A percentile compares a stretch with the other conserved stretches of the same genome.
phyloP scores from a whole-genome alignment of 2,888 invertebrate genomes.

The Flexamia atlantica region DNA sequence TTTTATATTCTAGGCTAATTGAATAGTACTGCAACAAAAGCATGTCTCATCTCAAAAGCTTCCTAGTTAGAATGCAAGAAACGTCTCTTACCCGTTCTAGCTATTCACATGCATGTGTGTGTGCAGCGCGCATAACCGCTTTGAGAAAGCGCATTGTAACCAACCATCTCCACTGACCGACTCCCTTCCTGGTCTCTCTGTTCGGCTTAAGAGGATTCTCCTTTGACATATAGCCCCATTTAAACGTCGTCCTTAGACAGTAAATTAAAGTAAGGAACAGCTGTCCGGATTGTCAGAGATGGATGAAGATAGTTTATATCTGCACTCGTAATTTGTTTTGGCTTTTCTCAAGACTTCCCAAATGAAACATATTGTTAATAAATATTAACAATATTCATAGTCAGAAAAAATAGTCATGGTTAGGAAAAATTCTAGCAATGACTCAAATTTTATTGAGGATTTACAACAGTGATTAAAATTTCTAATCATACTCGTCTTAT shows the following conservation, averaged over 20 bases:
- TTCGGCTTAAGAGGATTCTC: background rate
- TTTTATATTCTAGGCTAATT: too few species aligned
- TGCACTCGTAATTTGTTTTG: too few species aligned
- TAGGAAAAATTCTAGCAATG: too few species aligned
- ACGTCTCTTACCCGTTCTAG: background rate
- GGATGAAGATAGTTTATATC: too few species aligned
- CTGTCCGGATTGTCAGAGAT: background rate
- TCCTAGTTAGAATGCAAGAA: background rate
- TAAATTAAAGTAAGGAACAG: background rate
- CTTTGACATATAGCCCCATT: background rate
- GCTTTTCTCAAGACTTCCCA: too few species aligned
- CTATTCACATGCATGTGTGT: slow-evolving; percentile 11
- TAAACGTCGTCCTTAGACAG: background rate
- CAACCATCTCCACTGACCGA: background rate
- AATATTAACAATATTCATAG: too few species aligned
- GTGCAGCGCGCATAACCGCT: background rate
- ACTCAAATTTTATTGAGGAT: too few species aligned
- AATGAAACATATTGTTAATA: too few species aligned
- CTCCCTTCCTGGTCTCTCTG: slow-evolving; percentile 25
- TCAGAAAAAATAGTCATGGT: too few species aligned
- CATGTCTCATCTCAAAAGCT: background rate
- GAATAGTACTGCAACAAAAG: too few species aligned
- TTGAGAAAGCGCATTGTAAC: slow-evolving; percentile 18
- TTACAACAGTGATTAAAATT: too few species aligned
- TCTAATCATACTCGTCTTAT: too few species aligned